These are phyloP conservation scores for Pterois miles DNA, from an alignment of 2,797 vertebrate genomes.

Conservation along the genomic window DNA sequence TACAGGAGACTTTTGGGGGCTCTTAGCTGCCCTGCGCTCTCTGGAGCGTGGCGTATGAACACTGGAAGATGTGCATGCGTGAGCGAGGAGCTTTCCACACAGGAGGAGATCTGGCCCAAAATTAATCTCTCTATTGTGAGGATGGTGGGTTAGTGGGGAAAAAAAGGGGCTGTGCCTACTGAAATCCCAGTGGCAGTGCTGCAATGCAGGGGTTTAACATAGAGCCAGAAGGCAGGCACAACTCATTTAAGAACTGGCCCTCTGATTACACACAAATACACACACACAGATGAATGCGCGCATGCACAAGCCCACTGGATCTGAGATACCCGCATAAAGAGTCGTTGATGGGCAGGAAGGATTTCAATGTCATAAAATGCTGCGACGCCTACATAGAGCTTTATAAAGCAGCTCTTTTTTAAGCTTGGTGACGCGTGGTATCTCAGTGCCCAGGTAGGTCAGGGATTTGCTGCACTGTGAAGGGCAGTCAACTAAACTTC, in stretches of 20 bases:
- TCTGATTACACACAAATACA: constrained; percentile 38
- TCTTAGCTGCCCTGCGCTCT: constrained; percentile 64
- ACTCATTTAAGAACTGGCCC: constrained; percentile 68
- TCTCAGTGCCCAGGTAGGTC: constrained; percentile 2
- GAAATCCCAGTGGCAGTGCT: constrained; percentile 82
- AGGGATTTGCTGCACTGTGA: constrained; percentile 7
- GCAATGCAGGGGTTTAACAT: constrained; percentile 86
- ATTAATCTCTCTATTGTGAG: constrained; percentile 81
- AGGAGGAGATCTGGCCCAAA: constrained; percentile 77
- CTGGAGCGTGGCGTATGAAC: constrained; percentile 66
- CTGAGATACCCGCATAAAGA: constrained; percentile 15
- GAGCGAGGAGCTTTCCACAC: constrained; percentile 64
- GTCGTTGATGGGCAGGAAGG: constrained; percentile 9
- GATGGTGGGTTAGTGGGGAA: constrained; percentile 55
- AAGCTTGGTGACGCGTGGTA: background rate
- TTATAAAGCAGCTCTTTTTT: background rate
- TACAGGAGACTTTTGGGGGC: constrained; percentile 65
- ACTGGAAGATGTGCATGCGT: constrained; percentile 68
- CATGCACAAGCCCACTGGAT: constrained; percentile 24
- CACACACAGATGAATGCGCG: constrained; percentile 8
- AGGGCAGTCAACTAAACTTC: background rate
- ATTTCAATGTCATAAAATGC: constrained; percentile 8
- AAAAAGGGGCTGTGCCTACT: constrained; percentile 72
- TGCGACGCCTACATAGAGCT: constrained; percentile 14
- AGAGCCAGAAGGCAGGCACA: constrained; percentile 69